Percentiles rank a stretch among this genome's conserved stretches.
Evolutionary conservation across 2,888 invertebrate species (phyloP).

Genomic region (Ichneumoninae sp.): DNA sequence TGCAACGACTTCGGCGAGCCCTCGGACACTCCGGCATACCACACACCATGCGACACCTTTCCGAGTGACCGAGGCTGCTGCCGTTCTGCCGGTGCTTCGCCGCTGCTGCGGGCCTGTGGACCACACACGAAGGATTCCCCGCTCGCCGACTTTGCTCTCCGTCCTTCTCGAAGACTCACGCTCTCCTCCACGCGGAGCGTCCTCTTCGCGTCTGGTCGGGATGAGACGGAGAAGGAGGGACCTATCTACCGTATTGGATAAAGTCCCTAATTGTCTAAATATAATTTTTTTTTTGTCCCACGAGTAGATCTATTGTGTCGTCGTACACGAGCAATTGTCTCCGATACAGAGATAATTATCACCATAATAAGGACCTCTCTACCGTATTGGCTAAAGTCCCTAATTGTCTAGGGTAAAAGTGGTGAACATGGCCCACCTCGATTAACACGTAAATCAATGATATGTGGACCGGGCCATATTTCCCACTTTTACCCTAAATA

Average conservation of each 20-base stretch:
- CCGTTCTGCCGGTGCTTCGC: slow-evolving; percentile 64
- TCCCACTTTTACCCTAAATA: neutral
- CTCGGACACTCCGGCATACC: slow-evolving; percentile 80
- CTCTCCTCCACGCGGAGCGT: slow-evolving; percentile 29
- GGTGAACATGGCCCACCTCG: too few relatives aligned
- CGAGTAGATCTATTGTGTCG: too few relatives aligned
- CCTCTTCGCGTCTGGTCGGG: slow-evolving; percentile 19
- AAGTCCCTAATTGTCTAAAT: neutral
- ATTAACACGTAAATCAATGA: too few relatives aligned
- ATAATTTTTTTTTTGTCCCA: neutral
- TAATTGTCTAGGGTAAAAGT: neutral
- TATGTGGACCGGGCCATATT: too few relatives aligned
- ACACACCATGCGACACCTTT: slow-evolving; percentile 84
- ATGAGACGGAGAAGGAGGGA: neutral
- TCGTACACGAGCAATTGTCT: neutral
- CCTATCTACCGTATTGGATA: neutral
- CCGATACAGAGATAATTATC: neutral
- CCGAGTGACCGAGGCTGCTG: slow-evolving; percentile 74
- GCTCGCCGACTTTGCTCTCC: slow-evolving; percentile 56
- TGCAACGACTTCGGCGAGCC: slow-evolving; percentile 39
- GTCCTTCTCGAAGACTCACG: slow-evolving; percentile 59
- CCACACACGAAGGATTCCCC: slow-evolving; percentile 83
- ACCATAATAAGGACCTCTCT: neutral
- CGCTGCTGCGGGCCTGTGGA: slow-evolving; percentile 72
- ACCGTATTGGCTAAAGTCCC: neutral